Base-by-base conservation (phyloP, 2,797 vertebrate species). In the Babyrousa celebensis region DNA sequence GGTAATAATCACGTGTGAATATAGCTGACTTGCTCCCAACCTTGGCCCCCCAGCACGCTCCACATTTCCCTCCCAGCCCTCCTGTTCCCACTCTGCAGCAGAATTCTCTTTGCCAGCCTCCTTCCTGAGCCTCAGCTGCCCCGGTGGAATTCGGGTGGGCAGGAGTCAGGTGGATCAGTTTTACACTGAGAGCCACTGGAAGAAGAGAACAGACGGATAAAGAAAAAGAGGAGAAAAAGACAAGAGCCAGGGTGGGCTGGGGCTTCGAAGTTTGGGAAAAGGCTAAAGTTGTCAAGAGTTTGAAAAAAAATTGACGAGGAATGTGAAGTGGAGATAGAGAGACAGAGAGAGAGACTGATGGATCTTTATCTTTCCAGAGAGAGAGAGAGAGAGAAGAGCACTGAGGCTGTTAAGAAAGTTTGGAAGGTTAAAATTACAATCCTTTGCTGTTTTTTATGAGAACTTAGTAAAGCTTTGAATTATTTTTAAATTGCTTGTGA, bases 401-500 rank as follows among this genome's bases (percentile, higher is more conserved):
- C 67, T 65, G 25, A n/a, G 3, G 15, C 23, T 89, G 78, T 89
- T 78, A 84, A 82, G 56, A 94, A 89, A 40, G 36, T 93, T 74
- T 36, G 27, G 25, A 62, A 12, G 40, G 12, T 54, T 88, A 83
- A 74, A 84, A 89, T 54, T 36, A 68, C 67, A 79, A 10, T 75
- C 20, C 8, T 74, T 75, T 63, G 23, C 43, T 78, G 63, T 78
- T 89, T 89, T 88, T 85, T 65, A 88, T 29, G 17, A 84, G 65
- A 86, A 2, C 23, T 87, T 70, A 83, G 18, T 74, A 79, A 84
- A 78, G n/a, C 48, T 86, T 84, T 80, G 58, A 91, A 83, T 79
- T 71, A 70, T 40, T 65, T 84, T 96, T 89, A 71, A 68, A 21
- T 54, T 67, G 48, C 32, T 89, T 89, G 87, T 88, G 80, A 40